A percentile compares a stretch with the other conserved stretches of the same genome.
phyloP scores from a whole-genome alignment of 2,113 vertebrate species.

The Corythaeola cristata region DNA sequence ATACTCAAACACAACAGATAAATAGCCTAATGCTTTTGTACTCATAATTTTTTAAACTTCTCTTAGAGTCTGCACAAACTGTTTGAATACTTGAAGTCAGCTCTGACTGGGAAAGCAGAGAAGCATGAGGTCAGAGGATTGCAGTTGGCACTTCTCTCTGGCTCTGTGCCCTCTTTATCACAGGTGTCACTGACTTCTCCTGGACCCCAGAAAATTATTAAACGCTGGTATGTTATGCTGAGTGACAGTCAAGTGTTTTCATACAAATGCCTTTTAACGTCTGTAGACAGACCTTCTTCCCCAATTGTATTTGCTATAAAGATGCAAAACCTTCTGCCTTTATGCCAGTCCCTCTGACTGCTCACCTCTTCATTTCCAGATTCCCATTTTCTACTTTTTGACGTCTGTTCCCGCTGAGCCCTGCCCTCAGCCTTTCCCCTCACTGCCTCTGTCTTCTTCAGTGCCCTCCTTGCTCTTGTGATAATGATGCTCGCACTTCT shows the following conservation, averaged over 20 bases:
- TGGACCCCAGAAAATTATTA: background rate
- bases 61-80: background rate
- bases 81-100: background rate
- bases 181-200: background rate
- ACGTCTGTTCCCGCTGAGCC: background rate
- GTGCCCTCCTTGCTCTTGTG: background rate
- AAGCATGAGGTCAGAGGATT: background rate
- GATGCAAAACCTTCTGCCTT: background rate
- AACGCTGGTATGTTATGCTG: background rate
- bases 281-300: background rate
- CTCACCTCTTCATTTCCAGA: background rate
- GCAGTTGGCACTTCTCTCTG: background rate
- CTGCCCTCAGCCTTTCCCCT: background rate
- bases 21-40: background rate
- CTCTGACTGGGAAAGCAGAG: background rate
- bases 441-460: background rate
- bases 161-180: background rate
- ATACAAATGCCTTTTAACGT: background rate
- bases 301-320: background rate
- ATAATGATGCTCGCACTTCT: background rate
- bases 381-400: background rate
- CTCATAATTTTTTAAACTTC: background rate
- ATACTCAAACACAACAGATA: background rate
- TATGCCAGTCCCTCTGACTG: background rate
- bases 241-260: background rate